Evolutionary conservation across 35 echinoderm and acorn worm species (phyloP), one percentile per base, ranked within the genome.

Genomic region (Apostichopus parvimensis): DNA sequence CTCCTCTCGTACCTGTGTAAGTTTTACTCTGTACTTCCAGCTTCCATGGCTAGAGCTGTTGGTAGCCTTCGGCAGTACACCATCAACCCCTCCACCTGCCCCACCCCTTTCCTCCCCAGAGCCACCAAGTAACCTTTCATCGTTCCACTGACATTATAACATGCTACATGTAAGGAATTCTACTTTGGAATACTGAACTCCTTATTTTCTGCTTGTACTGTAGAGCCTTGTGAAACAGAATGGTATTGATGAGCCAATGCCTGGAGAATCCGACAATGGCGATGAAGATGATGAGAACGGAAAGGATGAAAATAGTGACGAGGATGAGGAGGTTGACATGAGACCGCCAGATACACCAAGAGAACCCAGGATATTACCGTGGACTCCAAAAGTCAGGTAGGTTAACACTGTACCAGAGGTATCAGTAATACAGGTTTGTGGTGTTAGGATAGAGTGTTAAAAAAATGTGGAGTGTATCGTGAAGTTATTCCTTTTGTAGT

Each of bases 361-460:
- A 55, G 97, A 99, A 71, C 95, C 95, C 11, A 93, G 91, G n/a
- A 18, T 89, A n/a, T 72, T 99, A 68, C 97, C 97, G 66, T 99
- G 97, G 97, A 93, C 95, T 61, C 97, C 97, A 58, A 99, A 99
- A 96, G 95, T 96, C 80, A 96, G 97, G 97, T 96, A 70, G 57
- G 81, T 58, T 45, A 45, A 45, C 34, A 45, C 34, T 0, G 34
- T 45, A 45, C 34, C 2, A 45, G 34, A 45, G 4, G 34, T 45
- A 45, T 3, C 34, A 45, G 34, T 45, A 45, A 45, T 45, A 45
- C 34, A 45, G 34, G 34, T 45, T 45, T 45, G 34, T 45, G 34
- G 34, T 45, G 2, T 45, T 45, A 45, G 34, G 2, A 45, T 45
- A 1, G 34, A 45, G 34, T 45, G 34, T 1, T 45, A 45, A 45